Evolutionary conservation across 2,113 vertebrate species (phyloP).

Genomic region (Spea bombifrons): DNA sequence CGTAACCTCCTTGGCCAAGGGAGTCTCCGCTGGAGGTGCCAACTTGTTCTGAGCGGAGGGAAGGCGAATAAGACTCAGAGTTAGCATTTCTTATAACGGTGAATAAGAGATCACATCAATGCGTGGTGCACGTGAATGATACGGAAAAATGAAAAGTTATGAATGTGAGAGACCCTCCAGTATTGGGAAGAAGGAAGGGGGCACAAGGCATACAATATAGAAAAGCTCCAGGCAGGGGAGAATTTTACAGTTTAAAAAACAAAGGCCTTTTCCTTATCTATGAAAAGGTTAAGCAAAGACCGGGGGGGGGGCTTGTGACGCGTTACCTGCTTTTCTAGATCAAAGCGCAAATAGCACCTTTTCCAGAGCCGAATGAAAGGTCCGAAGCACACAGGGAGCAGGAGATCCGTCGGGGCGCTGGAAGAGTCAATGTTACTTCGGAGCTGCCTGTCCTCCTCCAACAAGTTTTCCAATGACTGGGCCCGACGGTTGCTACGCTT

Average conservation of each 20-base stretch:
- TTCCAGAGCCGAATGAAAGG: conserved; percentile 82
- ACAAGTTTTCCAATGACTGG: conserved; percentile 69
- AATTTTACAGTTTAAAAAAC: too few species aligned
- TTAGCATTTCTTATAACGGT: background rate
- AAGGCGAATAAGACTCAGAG: background rate
- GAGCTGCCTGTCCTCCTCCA: conserved; percentile 68
- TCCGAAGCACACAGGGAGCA: conserved; percentile 75
- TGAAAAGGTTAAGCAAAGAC: too few species aligned
- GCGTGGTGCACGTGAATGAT: too few species aligned
- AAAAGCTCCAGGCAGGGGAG: too few species aligned
- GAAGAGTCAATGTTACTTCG: conserved; percentile 50
- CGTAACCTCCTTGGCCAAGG: conserved; percentile 59
- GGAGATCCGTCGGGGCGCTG: conserved; percentile 59
- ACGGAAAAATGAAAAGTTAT: too few species aligned
- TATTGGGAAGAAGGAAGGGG: too few species aligned
- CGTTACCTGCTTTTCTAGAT: conserved; percentile 78
- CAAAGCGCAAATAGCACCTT: conserved; percentile 84
- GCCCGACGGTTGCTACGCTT: conserved; percentile 68
- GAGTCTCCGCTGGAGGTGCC: conserved; percentile 49
- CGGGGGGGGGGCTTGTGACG: background rate
- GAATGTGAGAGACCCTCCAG: too few species aligned
- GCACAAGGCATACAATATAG: too few species aligned
- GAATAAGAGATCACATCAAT: too few species aligned
- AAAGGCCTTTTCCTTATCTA: too few species aligned
- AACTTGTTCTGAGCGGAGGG: conserved; percentile 48